Conservation (phyloP, 2,113 vertebrate species). For the Suncus etruscus region DNA sequence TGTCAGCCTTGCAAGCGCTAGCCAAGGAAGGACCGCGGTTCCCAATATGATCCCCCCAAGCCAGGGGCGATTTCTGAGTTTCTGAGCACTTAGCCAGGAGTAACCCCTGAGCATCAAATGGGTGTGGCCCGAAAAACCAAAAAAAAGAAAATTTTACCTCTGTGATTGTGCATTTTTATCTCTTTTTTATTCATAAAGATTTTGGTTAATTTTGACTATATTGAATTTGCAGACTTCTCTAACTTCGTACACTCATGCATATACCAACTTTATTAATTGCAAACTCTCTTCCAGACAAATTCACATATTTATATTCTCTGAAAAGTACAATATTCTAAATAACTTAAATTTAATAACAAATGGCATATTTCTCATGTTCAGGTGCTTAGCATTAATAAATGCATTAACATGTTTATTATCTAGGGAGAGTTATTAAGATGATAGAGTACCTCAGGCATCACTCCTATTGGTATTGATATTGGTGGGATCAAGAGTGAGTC, state of each 20-base stretch:
- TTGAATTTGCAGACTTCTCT: not conserved
- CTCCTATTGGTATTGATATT: too few species aligned
- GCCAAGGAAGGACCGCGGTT: too few species aligned
- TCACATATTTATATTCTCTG: not conserved
- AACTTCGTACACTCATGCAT: not conserved
- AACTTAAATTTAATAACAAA: slow-evolving; percentile 29
- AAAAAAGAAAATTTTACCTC: too few species aligned
- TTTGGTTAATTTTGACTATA: not conserved
- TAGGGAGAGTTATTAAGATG: too few species aligned
- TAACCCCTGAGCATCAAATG: too few species aligned
- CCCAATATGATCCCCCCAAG: too few species aligned
- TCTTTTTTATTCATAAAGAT: not conserved
- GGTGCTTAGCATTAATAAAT: not conserved
- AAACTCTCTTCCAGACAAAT: not conserved
- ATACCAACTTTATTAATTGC: not conserved
- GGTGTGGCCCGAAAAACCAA: too few species aligned
- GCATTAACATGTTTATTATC: not conserved
- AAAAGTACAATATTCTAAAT: not conserved
- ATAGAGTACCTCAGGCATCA: too few species aligned
- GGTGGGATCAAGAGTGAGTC: too few species aligned
- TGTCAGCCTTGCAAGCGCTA: too few species aligned
- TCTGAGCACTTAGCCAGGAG: too few species aligned
- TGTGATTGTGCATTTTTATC: not conserved
- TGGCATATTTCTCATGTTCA: slow-evolving; percentile 26
- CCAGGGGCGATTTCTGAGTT: too few species aligned